phyloP scores from a whole-genome alignment of 2,888 invertebrate species.

The Megaustenia siamemsis region DNA sequence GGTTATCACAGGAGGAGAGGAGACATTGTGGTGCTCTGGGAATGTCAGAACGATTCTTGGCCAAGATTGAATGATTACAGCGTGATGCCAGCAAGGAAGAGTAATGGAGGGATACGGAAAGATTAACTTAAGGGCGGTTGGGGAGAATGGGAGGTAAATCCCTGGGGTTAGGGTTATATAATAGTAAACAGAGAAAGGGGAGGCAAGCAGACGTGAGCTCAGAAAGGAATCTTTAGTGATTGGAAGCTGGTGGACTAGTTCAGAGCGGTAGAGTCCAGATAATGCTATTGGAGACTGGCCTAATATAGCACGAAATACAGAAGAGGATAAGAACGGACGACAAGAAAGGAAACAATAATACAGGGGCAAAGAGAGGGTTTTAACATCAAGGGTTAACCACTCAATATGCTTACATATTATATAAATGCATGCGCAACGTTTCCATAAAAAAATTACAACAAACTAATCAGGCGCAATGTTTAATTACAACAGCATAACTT shows the following conservation, averaged over 20 bases:
- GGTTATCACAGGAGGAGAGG: conserved; percentile 7
- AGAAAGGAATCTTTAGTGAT: neutral
- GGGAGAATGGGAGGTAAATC: neutral
- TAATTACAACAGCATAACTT: no score
- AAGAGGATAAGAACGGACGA: no score
- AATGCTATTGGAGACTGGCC: no score
- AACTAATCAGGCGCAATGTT: no score
- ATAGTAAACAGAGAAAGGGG: neutral
- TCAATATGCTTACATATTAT: no score
- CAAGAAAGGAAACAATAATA: no score
- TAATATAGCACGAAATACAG: no score
- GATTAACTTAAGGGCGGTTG: neutral
- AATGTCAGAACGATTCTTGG: conserved; percentile 23
- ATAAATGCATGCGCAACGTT: no score
- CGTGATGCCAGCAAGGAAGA: neutral
- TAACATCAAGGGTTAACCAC: no score
- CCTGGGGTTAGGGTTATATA: neutral
- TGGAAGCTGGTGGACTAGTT: neutral
- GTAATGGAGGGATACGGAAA: neutral
- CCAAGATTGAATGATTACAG: conserved; percentile 42
- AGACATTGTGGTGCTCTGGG: neutral
- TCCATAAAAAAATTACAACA: no score
- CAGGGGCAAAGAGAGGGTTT: no score
- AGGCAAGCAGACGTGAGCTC: neutral
- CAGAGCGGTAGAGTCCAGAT: neutral